phyloP scores from a whole-genome alignment of 2,888 invertebrate genomes.

The Sycophila texana region DNA sequence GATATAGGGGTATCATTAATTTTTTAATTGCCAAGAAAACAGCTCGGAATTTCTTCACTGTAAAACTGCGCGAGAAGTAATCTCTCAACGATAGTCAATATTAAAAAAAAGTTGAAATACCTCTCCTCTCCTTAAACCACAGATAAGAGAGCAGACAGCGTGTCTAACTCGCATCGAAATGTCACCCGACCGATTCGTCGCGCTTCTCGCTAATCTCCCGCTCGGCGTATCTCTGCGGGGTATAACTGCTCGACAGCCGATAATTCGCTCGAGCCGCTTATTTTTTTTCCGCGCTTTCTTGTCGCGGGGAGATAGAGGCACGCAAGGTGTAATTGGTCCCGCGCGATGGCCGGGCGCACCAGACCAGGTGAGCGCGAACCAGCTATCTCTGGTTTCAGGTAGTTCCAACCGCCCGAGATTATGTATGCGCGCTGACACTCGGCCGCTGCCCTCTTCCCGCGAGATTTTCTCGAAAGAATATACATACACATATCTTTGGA shows the following conservation, averaged over 20 bases:
- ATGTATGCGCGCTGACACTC: not conserved
- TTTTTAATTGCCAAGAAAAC: no score
- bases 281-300: slow-evolving; percentile 8
- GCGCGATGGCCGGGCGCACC: not conserved
- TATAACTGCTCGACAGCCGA: slow-evolving; percentile 3
- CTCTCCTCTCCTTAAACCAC: no score
- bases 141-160: no score
- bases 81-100: no score
- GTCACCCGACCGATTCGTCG: not conserved
- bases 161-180: no score
- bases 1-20: no score
- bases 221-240: not conserved
- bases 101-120: no score
- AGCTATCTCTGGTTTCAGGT: slow-evolving; percentile 62
- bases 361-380: slow-evolving; percentile 57
- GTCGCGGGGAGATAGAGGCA: not conserved
- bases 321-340: slow-evolving; percentile 4
- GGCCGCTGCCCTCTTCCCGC: not conserved
- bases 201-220: not conserved
- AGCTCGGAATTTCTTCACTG: no score
- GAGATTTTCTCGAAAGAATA: not conserved
- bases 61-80: no score
- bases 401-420: slow-evolving; percentile 53
- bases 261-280: not conserved
- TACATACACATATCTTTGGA: not conserved